Evolutionary conservation across 1,140 invertebrate genomes (phyloP).

Genomic region (Drosophila subobscura): DNA sequence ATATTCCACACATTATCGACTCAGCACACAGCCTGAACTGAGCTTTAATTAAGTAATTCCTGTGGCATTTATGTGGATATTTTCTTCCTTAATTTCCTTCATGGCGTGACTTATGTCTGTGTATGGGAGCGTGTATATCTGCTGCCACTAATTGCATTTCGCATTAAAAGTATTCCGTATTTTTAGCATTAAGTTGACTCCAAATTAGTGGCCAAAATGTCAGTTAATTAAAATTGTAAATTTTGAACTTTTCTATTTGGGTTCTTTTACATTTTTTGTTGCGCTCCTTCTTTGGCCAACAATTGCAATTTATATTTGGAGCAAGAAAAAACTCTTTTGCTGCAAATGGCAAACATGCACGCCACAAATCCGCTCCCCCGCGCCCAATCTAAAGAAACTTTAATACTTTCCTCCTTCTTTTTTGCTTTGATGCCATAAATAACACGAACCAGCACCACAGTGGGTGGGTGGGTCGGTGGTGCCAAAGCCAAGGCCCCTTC

Average conservation of each 20-base stretch:
- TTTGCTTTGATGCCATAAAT: slow-evolving; percentile 61
- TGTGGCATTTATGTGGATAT: background rate
- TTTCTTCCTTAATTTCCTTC: background rate
- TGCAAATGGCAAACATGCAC: slow-evolving; percentile 53
- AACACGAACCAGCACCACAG: slow-evolving; percentile 25
- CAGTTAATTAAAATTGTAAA: slow-evolving; percentile 78
- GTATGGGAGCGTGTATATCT: background rate
- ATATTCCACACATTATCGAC: background rate
- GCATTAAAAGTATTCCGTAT: slow-evolving; percentile 1
- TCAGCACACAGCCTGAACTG: background rate
- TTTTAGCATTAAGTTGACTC: slow-evolving; percentile 17
- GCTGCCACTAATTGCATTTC: background rate
- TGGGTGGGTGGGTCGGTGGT: slow-evolving; percentile 9
- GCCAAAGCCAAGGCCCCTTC: slow-evolving; percentile 17
- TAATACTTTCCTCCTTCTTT: slow-evolving; percentile 40
- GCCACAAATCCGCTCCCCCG: slow-evolving; percentile 17
- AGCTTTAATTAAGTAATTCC: background rate
- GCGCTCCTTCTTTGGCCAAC: background rate
- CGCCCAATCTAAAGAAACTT: slow-evolving; percentile 42
- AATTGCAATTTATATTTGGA: slow-evolving; percentile 51
- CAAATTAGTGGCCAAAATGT: slow-evolving; percentile 56
- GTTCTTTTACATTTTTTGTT: slow-evolving; percentile 2
- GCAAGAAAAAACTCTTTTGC: slow-evolving; percentile 2
- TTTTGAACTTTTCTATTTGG: slow-evolving; percentile 61
- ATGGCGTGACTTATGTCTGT: slow-evolving; percentile 1